Evolutionary conservation across 2,888 invertebrate genomes (phyloP).

Genomic region (Parnassius orleans): DNA sequence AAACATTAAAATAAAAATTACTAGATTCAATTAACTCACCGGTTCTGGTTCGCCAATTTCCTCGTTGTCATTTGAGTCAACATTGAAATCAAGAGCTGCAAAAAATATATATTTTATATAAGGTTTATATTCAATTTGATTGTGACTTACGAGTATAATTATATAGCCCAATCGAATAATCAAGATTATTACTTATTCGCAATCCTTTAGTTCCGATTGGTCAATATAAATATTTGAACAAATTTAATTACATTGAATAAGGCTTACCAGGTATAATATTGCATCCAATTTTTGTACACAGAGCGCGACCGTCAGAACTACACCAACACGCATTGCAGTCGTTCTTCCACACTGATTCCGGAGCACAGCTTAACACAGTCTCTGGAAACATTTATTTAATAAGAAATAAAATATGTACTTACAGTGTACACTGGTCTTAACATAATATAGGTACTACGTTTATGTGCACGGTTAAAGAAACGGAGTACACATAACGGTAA

Average conservation of each 20-base stretch:
- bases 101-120: constrained; percentile 4
- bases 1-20: neutral
- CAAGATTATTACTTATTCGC: too few relatives aligned
- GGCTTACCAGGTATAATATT: constrained; percentile 30
- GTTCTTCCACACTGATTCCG: constrained; percentile 47
- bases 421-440: too few relatives aligned
- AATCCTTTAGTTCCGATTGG: too few relatives aligned
- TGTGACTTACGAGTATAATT: too few relatives aligned
- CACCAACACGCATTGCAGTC: constrained; percentile 65
- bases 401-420: too few relatives aligned
- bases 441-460: too few relatives aligned
- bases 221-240: too few relatives aligned
- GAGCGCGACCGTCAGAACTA: constrained; percentile 40
- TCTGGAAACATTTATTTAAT: constrained; percentile 35
- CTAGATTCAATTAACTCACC: constrained; percentile 1
- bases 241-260: neutral
- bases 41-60: neutral
- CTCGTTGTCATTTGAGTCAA: neutral
- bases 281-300: constrained; percentile 57
- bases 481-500: too few relatives aligned
- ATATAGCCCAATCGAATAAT: too few relatives aligned
- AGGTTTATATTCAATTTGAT: too few relatives aligned
- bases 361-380: constrained; percentile 43
- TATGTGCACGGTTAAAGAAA: too few relatives aligned
- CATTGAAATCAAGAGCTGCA: constrained; percentile 28